Percentiles rank a stretch among this genome's conserved stretches.
These are phyloP conservation scores for Cariama cristata DNA, from an alignment of 2,113 vertebrate genomes.

Conservation along the genomic window DNA sequence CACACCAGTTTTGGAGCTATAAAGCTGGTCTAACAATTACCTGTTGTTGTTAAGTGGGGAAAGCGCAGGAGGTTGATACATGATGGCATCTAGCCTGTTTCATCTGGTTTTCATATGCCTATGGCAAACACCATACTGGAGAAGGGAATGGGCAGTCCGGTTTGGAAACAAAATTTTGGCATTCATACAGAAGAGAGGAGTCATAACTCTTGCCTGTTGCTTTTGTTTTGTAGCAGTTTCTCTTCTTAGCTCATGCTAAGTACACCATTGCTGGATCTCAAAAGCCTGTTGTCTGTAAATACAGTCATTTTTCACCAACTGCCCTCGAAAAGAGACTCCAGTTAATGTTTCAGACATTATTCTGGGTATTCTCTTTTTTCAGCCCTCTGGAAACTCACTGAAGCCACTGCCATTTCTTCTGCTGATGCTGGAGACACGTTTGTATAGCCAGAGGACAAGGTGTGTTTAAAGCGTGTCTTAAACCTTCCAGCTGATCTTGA, in stretches of 20 bases:
- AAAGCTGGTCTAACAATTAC: neutral
- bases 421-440: neutral
- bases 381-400: neutral
- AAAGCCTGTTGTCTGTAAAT: neutral
- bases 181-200: neutral
- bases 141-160: neutral
- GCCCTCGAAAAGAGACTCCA: neutral
- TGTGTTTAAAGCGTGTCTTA: rapidly evolving
- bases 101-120: neutral
- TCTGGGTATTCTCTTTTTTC: neutral
- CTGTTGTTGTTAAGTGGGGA: neutral
- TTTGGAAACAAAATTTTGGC: neutral
- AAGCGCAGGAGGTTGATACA: neutral
- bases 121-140: neutral
- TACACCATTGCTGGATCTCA: neutral
- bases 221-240: neutral
- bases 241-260: neutral
- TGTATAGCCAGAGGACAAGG: neutral
- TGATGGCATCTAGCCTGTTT: neutral
- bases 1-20: neutral
- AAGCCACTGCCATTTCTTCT: neutral
- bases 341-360: neutral
- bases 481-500: neutral
- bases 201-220: neutral
- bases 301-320: rapidly evolving